phyloP scores from a whole-genome alignment of 2,113 vertebrate species.

The Carollia perspicillata region DNA sequence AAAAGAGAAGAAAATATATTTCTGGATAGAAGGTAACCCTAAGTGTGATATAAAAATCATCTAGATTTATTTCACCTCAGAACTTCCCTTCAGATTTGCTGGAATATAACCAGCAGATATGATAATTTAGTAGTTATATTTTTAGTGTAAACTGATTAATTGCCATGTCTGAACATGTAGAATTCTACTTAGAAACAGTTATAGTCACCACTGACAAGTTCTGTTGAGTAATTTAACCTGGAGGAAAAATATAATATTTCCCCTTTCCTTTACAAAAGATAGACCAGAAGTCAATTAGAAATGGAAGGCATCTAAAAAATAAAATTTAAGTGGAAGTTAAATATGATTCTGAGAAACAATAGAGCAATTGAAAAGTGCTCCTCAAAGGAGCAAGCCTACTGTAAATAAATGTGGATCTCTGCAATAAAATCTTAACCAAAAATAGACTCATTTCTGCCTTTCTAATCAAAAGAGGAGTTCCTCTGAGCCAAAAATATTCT shows the following conservation, averaged over 20 bases:
- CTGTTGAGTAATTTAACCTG: neutral
- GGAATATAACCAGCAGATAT: neutral
- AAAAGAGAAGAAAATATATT: neutral
- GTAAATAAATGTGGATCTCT: neutral
- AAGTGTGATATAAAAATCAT: neutral
- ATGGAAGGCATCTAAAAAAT: constrained; percentile 30
- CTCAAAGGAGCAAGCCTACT: neutral
- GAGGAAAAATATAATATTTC: neutral
- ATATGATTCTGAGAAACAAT: constrained; percentile 29
- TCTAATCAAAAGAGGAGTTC: neutral
- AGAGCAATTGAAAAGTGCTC: neutral
- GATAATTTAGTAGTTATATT: neutral
- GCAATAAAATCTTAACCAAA: neutral
- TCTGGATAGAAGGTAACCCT: neutral
- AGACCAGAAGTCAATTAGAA: constrained; percentile 39
- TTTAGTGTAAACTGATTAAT: neutral
- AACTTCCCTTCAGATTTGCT: neutral
- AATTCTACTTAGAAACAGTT: constrained; percentile 12
- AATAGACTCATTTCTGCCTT: neutral
- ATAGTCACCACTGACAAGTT: neutral
- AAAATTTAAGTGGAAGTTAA: constrained; percentile 25
- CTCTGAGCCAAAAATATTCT: neutral
- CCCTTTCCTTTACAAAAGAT: neutral
- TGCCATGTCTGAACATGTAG: neutral
- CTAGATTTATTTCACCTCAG: neutral